These are phyloP conservation scores for Drosophila pseudoobscura DNA, from an alignment of 1,140 invertebrate species.

Conservation along the genomic window DNA sequence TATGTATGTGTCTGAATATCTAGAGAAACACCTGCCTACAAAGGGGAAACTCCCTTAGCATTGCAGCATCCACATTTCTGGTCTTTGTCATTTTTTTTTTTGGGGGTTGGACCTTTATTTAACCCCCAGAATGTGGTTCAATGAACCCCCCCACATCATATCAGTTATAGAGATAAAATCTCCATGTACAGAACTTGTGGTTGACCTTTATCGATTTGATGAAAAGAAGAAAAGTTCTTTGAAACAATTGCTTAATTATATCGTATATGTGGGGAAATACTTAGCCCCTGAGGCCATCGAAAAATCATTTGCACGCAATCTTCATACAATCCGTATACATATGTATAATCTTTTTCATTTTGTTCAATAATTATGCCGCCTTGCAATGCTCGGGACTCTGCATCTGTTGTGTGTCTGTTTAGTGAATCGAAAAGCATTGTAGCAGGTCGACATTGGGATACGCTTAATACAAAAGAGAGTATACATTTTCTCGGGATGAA, in stretches of 20 bases:
- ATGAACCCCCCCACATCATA: slow-evolving; percentile 18
- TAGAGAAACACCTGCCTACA: slow-evolving; percentile 44
- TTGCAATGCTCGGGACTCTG: slow-evolving; percentile 23
- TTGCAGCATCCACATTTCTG: slow-evolving; percentile 21
- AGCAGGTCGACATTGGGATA: slow-evolving; percentile 17
- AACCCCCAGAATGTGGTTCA: slow-evolving; percentile 42
- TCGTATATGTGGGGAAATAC: slow-evolving; percentile 35
- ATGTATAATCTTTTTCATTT: slow-evolving; percentile 22
- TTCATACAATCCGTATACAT: slow-evolving; percentile 15
- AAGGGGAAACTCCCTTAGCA: slow-evolving; percentile 11
- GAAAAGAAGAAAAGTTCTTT: slow-evolving; percentile 1
- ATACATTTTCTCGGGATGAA: too few species aligned
- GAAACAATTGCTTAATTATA: background rate
- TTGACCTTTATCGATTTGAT: slow-evolving; percentile 45
- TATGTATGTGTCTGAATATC: slow-evolving; percentile 3
- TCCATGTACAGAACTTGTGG: slow-evolving; percentile 24
- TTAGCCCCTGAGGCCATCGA: background rate
- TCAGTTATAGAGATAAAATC: slow-evolving; percentile 40
- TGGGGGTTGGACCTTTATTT: slow-evolving; percentile 39
- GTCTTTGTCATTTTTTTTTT: slow-evolving; percentile 1
- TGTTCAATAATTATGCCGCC: slow-evolving; percentile 62
- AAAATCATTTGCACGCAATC: slow-evolving; percentile 34
- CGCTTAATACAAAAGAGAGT: background rate
- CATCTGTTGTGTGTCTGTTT: slow-evolving; percentile 52
- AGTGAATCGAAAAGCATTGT: slow-evolving; percentile 8